Percentiles rank a stretch among this genome's conserved stretches.
Conservation (phyloP, 2,888 invertebrate genomes). For the Zeuzera pyrina region DNA sequence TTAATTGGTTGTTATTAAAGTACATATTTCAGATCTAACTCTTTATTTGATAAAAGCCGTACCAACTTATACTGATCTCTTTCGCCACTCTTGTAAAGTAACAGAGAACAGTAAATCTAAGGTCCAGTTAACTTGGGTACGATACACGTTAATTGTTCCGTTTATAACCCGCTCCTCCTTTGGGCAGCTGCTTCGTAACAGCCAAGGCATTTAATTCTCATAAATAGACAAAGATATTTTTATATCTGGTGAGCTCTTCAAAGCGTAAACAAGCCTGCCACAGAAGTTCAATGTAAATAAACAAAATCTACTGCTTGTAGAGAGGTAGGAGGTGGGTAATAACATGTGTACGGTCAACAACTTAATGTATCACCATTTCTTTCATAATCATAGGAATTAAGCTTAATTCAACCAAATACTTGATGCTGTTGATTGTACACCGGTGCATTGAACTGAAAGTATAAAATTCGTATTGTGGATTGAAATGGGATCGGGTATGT, state of each 20-base stretch:
- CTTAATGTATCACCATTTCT: no score
- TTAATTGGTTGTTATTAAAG: constrained; percentile 66
- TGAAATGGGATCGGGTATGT: no score
- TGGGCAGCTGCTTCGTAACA: constrained; percentile 67
- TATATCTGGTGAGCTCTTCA: constrained; percentile 60
- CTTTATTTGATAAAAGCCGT: constrained; percentile 39
- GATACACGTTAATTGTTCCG: constrained; percentile 58
- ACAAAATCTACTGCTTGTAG: constrained; percentile 34
- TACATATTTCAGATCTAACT: constrained; percentile 55
- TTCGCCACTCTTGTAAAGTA: constrained; percentile 19
- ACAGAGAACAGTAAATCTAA: constrained; percentile 24
- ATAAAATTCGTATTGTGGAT: no score
- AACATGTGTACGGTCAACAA: no score
- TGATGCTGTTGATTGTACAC: no score
- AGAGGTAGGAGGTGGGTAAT: no score
- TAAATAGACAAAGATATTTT: constrained; percentile 71
- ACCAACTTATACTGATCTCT: constrained; percentile 35
- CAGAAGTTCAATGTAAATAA: constrained; percentile 62
- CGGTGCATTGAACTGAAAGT: no score
- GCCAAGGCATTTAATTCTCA: constrained; percentile 63
- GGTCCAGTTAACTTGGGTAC: constrained; percentile 38
- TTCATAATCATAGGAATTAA: no score
- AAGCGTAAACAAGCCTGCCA: constrained; percentile 51
- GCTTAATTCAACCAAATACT: no score
- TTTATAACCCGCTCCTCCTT: constrained; percentile 63